phyloP scores from a whole-genome alignment of 2,888 invertebrate species.

The Poecilus cupreus region DNA sequence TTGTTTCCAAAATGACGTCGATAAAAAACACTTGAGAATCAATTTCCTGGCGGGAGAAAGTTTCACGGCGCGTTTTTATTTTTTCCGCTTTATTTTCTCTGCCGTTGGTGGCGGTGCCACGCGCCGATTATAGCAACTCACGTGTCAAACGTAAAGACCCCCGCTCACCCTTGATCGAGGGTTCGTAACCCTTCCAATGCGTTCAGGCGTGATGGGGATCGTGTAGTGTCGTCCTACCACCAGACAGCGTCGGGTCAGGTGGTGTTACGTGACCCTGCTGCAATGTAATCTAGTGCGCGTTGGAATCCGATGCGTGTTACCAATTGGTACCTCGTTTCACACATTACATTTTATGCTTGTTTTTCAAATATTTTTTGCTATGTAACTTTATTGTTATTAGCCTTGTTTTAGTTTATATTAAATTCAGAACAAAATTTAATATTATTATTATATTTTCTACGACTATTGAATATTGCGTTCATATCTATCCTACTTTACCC shows the following conservation, averaged over 20 bases:
- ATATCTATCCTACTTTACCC: no score
- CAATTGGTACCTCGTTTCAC: no score
- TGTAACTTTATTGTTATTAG: no score
- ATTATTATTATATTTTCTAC: no score
- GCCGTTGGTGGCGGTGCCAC: background rate
- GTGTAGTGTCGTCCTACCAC: background rate
- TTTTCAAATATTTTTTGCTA: no score
- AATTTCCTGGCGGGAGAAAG: conserved; percentile 27
- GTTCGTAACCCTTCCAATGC: background rate
- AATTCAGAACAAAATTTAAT: no score
- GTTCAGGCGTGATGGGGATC: background rate
- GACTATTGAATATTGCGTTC: no score
- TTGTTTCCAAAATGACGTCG: conserved; percentile 43
- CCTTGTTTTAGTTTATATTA: no score
- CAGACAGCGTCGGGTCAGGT: background rate
- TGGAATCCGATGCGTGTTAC: no score
- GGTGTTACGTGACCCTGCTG: background rate
- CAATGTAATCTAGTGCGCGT: no score
- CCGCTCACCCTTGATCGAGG: background rate
- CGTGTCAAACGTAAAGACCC: conserved; percentile 27
- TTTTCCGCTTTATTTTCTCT: conserved; percentile 39
- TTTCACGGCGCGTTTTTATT: conserved; percentile 27
- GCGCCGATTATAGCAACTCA: conserved; percentile 22
- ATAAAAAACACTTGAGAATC: conserved; percentile 51
- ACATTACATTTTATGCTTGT: no score